Evolutionary conservation across 2,797 vertebrate genomes (phyloP).

Genomic region (Clarias platycephalus): DNA sequence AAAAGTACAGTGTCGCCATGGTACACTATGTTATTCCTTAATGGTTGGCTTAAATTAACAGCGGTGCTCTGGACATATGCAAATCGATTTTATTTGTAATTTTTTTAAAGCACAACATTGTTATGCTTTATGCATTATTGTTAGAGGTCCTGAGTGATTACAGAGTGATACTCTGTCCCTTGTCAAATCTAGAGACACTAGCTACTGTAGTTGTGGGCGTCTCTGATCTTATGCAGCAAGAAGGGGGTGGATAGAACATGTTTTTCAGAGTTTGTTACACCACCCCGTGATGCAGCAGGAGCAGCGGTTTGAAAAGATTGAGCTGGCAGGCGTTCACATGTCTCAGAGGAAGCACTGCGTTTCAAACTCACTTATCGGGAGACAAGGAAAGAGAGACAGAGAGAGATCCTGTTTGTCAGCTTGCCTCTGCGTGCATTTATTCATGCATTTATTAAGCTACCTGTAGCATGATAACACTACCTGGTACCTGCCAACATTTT

Average conservation of each 20-base stretch:
- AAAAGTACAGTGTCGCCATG: neutral
- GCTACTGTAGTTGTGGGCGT: no score
- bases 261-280: neutral
- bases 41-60: neutral
- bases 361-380: neutral
- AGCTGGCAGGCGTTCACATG: neutral
- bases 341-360: neutral
- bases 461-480: neutral
- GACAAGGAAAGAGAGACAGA: neutral
- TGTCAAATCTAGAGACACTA: neutral
- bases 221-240: neutral
- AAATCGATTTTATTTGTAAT: neutral
- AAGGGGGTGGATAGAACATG: neutral
- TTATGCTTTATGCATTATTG: no score
- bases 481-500: neutral
- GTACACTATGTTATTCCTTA: neutral
- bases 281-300: neutral
- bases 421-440: neutral
- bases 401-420: neutral
- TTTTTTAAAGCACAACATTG: no score
- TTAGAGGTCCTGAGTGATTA: neutral
- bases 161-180: no score
- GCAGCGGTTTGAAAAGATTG: neutral
- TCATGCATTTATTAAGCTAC: neutral
- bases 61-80: neutral